These are phyloP conservation scores for Myrmophylax atrothorax DNA, from an alignment of 2,113 vertebrate genomes.

Conservation along the genomic window DNA sequence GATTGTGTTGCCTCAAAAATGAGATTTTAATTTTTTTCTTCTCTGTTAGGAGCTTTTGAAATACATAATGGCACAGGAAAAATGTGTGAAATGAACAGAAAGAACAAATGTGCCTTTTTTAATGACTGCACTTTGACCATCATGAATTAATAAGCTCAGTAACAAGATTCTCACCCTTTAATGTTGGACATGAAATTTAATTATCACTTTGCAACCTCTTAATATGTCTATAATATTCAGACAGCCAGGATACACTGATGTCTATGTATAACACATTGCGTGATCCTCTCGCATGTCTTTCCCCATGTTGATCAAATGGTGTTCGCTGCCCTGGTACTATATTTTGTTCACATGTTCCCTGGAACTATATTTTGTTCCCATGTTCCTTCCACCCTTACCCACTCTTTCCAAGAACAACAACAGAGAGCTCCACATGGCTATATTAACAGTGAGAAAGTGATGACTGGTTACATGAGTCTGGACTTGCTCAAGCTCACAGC, in stretches of 20 bases:
- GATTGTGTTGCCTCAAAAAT: neutral
- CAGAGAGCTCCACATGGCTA: neutral
- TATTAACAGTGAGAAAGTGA: slow-evolving; percentile 46
- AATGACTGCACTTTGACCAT: neutral
- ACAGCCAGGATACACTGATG: neutral
- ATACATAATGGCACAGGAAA: neutral
- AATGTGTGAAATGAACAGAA: neutral
- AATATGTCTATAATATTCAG: neutral
- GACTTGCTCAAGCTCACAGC: slow-evolving; percentile 59
- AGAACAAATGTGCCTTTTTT: neutral
- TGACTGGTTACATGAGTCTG: slow-evolving; percentile 48
- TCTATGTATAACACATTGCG: neutral
- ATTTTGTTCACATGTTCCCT: neutral
- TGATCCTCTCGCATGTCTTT: neutral
- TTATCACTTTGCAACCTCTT: neutral
- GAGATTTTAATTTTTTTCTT: neutral
- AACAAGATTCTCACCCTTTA: neutral
- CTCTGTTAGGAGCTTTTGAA: neutral
- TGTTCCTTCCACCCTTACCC: neutral
- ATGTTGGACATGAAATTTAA: neutral
- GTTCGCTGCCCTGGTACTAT: neutral
- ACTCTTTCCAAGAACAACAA: slow-evolving; percentile 16
- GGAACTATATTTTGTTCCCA: neutral
- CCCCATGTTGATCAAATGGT: neutral
- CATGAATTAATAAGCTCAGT: neutral